Evolutionary conservation across 2,888 invertebrate species (phyloP).

Genomic region (Chrysolina oricalcia): DNA sequence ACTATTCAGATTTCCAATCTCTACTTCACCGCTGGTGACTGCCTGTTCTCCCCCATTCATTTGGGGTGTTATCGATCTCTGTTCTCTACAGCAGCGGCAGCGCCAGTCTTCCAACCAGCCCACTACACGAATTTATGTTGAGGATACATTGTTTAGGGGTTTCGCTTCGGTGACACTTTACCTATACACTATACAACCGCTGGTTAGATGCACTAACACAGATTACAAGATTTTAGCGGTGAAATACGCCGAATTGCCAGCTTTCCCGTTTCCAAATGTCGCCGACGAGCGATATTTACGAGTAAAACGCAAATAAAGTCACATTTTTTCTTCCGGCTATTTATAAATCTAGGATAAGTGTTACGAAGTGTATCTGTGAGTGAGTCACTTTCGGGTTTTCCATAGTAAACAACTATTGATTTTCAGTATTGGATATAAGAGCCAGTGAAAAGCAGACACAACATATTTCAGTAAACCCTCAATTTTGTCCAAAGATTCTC

Average conservation of each 20-base stretch:
- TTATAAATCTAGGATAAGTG: conserved; percentile 14
- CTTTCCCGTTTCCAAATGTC: conserved; percentile 3
- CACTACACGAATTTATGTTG: conserved; percentile 40
- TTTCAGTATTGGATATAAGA: no score
- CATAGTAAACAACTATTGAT: no score
- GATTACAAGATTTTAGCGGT: conserved; percentile 45
- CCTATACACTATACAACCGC: conserved; percentile 34
- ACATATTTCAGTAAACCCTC: no score
- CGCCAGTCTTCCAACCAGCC: conserved; percentile 38
- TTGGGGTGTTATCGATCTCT: conserved; percentile 37
- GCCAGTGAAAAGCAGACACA: no score
- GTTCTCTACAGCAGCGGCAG: conserved; percentile 27
- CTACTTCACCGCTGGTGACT: conserved; percentile 13
- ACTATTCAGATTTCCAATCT: neutral
- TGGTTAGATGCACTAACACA: conserved; percentile 41
- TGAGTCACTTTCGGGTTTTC: no score
- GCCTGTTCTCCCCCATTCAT: conserved; percentile 13
- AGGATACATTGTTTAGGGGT: conserved; percentile 41
- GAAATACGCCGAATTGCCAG: conserved; percentile 43
- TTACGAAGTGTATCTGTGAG: no score
- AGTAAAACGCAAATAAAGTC: conserved; percentile 37
- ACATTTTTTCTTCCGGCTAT: conserved; percentile 30
- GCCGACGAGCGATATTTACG: conserved; percentile 30
- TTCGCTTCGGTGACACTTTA: conserved; percentile 39
- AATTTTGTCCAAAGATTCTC: no score